These are phyloP conservation scores for Vollenhovia emeryi DNA, from an alignment of 1,140 invertebrate species.

Conservation along the genomic window DNA sequence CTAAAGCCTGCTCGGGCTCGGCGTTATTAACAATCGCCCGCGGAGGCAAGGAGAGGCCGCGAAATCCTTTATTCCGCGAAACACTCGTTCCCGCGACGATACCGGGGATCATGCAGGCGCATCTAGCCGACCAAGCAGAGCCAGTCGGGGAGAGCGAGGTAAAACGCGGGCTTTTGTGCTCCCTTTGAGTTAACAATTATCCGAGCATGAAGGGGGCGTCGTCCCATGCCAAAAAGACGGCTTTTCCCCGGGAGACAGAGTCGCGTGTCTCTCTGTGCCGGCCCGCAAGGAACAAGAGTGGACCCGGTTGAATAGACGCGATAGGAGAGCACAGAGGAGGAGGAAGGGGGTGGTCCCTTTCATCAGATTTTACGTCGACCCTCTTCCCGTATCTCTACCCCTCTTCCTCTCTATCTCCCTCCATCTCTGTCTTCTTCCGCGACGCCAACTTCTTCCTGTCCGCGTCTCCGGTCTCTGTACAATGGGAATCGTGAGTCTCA, in stretches of 20 bases:
- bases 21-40: conserved; percentile 37
- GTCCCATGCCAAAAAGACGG: conserved; percentile 65
- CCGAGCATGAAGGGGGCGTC: conserved; percentile 60
- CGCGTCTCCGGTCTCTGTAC: conserved; percentile 36
- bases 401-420: neutral
- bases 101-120: conserved; percentile 49
- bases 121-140: conserved; percentile 25
- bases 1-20: neutral
- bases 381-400: conserved; percentile 17
- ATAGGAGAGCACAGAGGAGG: conserved; percentile 37
- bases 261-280: conserved; percentile 61
- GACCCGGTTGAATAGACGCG: conserved; percentile 61
- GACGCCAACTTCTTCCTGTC: conserved; percentile 45
- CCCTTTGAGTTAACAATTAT: conserved; percentile 71
- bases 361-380: conserved; percentile 55
- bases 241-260: conserved; percentile 25
- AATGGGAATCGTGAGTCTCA: conserved; percentile 67
- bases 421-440: neutral
- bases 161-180: conserved; percentile 63
- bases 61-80: conserved; percentile 45
- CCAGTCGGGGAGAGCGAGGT: conserved; percentile 3
- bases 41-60: neutral
- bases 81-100: conserved; percentile 45
- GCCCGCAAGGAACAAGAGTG: conserved; percentile 50
- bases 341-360: conserved; percentile 51